Evolutionary conservation across 2,797 vertebrate species (phyloP).

Genomic region (Sebastolobus altivelis): DNA sequence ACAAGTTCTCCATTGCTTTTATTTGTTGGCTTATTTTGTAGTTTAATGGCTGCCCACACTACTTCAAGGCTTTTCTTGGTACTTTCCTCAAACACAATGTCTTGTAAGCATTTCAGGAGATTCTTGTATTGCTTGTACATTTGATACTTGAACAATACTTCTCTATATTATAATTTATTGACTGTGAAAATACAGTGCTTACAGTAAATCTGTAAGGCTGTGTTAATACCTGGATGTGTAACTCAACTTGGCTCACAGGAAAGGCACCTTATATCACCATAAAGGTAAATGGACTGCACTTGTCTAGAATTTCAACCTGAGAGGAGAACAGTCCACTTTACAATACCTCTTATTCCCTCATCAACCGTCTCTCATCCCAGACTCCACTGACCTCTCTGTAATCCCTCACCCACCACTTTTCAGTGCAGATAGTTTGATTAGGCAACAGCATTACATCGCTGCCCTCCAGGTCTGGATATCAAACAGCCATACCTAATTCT

Average conservation of each 20-base stretch:
- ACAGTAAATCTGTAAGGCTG: too few relatives aligned
- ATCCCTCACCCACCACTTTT: slow-evolving; percentile 25
- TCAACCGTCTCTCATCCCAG: not conserved
- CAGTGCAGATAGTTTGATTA: slow-evolving; percentile 47
- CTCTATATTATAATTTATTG: too few relatives aligned
- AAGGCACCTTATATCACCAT: too few relatives aligned
- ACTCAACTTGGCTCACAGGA: too few relatives aligned
- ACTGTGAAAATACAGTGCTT: too few relatives aligned
- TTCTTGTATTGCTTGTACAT: too few relatives aligned
- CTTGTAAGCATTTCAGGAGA: too few relatives aligned
- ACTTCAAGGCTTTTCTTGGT: not conserved
- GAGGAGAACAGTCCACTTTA: too few relatives aligned
- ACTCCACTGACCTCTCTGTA: slow-evolving; percentile 32
- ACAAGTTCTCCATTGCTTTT: not conserved
- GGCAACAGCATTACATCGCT: slow-evolving; percentile 38
- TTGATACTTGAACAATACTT: not conserved
- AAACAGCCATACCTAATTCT: slow-evolving; percentile 58
- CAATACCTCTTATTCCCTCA: too few relatives aligned
- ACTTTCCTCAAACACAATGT: not conserved
- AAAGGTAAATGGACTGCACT: too few relatives aligned
- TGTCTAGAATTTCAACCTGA: too few relatives aligned
- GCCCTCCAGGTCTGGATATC: slow-evolving; percentile 54
- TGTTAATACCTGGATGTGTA: too few relatives aligned
- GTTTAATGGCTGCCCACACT: not conserved
- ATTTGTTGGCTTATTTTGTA: not conserved